Evolutionary conservation across 2,888 invertebrate species (phyloP), one percentile per base, ranked within the genome.

Genomic region (Coleophora flavipennella): DNA sequence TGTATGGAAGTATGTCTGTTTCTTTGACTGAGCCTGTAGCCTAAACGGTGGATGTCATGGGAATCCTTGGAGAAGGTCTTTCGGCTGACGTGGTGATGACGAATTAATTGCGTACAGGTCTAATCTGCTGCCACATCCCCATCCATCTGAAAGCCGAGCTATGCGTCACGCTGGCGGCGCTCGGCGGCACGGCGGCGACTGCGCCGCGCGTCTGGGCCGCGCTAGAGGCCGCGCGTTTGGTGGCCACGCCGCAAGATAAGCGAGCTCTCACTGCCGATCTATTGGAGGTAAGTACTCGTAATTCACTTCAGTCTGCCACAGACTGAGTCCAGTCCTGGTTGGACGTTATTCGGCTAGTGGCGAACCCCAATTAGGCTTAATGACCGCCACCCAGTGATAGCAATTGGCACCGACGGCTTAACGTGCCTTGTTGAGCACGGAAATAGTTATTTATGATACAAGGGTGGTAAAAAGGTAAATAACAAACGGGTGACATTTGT

Each of bases 61-160:
- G n/a, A n/a, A n/a, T n/a, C n/a, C n/a, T n/a, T n/a, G n/a, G n/a
- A n/a, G n/a, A n/a, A n/a, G n/a, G n/a, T n/a, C n/a, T n/a, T n/a
- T n/a, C n/a, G n/a, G n/a, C n/a, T n/a, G n/a, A n/a, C n/a, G n/a
- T n/a, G n/a, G n/a, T n/a, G n/a, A n/a, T n/a, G n/a, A n/a, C n/a
- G n/a, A n/a, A n/a, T n/a, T n/a, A n/a, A 6, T 33, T 13, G 26
- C 12, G 10, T 27, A 2, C 59, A 78, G 92, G 97, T 10, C 81
- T 98, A 33, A 88, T 97, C 8, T 89, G 92, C 52, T 97, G 97
- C 67, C 91, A 93, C 35, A 90, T 97, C 50, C 94, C 96, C 0
- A 88, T 95, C 36, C 86, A 88, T 2, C 83, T 98, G 44, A 98
- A 98, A 81, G 92, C 95, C 0, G 91, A 93, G 59, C 81, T 97